Evolutionary conservation across 37 sponge, comb jelly and placozoan genomes (phyloP).

Genomic region (Diacarnus erythraeanus): DNA sequence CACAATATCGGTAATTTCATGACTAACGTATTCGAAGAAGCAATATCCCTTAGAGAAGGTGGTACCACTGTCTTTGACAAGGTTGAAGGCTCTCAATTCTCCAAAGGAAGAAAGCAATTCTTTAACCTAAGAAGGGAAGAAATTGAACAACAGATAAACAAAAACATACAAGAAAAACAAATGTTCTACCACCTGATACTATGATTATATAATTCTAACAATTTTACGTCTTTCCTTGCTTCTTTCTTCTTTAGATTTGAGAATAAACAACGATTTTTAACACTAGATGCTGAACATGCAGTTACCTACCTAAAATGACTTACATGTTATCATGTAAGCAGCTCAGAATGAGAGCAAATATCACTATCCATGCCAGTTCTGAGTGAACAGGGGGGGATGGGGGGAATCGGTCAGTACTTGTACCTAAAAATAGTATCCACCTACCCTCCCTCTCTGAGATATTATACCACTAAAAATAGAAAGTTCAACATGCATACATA

Average conservation of each 20-base stretch:
- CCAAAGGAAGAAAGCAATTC: constrained; percentile 96
- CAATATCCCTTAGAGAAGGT: constrained; percentile 97
- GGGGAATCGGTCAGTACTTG: neutral
- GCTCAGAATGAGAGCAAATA: neutral
- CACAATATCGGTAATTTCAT: constrained; percentile 83
- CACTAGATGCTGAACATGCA: neutral
- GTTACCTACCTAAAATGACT: neutral
- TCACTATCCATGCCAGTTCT: neutral
- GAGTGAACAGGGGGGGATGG: no score
- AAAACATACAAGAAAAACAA: neutral
- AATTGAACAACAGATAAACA: neutral
- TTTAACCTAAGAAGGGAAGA: constrained; percentile 75
- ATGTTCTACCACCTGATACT: neutral
- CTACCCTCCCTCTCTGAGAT: neutral
- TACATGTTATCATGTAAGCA: neutral
- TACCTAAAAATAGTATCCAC: constrained; percentile 16
- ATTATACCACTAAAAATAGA: neutral
- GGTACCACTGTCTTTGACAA: constrained; percentile 97
- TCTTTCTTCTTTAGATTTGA: neutral
- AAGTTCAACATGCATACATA: constrained; percentile 7
- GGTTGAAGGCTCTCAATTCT: constrained; percentile 91
- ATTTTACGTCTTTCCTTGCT: neutral
- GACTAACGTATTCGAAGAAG: constrained; percentile 96
- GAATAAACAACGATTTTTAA: no score
- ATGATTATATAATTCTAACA: neutral